These are phyloP conservation scores for Lasioglossum oenotherae DNA, from an alignment of 2,888 invertebrate genomes.

Conservation along the genomic window DNA sequence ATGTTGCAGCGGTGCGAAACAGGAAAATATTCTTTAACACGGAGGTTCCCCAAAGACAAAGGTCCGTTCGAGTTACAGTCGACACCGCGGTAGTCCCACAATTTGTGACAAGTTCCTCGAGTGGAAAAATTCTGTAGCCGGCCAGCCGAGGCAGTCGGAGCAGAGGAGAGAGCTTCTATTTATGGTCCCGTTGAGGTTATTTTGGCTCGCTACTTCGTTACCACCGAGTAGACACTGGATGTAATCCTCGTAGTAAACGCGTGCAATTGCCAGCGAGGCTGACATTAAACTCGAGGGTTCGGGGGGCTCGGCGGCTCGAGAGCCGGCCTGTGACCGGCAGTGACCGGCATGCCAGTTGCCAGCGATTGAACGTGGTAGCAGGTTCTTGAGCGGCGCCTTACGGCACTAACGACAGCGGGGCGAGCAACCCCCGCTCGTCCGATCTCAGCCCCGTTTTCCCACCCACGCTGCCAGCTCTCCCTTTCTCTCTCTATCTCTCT, in stretches of 20 bases:
- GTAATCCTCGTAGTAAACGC: conserved; percentile 24
- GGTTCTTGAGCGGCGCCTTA: conserved; percentile 65
- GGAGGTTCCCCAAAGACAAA: not conserved
- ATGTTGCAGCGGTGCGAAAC: not conserved
- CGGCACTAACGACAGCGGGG: conserved; percentile 68
- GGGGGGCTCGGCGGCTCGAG: not conserved
- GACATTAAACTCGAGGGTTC: conserved; percentile 48
- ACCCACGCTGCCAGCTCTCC: not conserved
- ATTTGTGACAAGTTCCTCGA: not conserved
- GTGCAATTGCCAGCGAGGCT: not conserved
- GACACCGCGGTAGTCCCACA: not conserved
- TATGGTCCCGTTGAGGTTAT: conserved; percentile 11
- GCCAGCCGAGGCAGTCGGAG: not conserved
- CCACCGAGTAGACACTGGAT: conserved; percentile 5
- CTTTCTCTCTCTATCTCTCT: conserved; percentile 1
- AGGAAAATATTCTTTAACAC: not conserved
- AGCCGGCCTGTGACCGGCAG: conserved; percentile 41
- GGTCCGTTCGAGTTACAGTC: not conserved
- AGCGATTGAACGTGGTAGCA: conserved; percentile 55
- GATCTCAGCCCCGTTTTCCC: conserved; percentile 33
- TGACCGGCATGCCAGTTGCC: conserved; percentile 38
- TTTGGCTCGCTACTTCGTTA: conserved; percentile 9
- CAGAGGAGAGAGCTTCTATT: not conserved
- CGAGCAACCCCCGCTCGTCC: conserved; percentile 28
- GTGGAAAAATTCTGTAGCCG: not conserved